phyloP scores from a whole-genome alignment of 2,888 invertebrate genomes.

The Drosophila incognita region DNA sequence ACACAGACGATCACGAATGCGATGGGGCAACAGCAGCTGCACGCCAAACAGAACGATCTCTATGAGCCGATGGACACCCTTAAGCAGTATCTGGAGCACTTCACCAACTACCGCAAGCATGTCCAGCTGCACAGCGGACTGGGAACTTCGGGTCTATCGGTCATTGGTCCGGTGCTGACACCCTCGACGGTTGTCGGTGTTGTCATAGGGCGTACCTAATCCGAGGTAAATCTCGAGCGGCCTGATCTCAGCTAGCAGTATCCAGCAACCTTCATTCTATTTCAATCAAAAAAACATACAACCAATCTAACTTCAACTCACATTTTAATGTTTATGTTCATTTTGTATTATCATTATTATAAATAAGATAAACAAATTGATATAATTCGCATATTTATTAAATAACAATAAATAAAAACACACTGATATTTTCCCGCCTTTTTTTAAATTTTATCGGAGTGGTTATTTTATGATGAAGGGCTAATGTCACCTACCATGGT shows the following conservation, averaged over 20 bases:
- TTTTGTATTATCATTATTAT: constrained; percentile 31
- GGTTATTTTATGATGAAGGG: neutral
- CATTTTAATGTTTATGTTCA: constrained; percentile 7
- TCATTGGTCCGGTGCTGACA: constrained; percentile 27
- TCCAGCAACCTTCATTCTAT: constrained; percentile 2
- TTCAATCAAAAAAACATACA: neutral
- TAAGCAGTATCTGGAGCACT: constrained; percentile 97
- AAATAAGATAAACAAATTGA: no score
- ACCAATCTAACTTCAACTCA: neutral
- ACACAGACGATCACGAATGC: constrained; percentile 81
- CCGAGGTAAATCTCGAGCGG: constrained; percentile 69
- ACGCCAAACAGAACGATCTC: constrained; percentile 82
- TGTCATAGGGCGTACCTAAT: constrained; percentile 61
- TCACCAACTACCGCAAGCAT: constrained; percentile 93
- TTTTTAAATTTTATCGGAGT: neutral
- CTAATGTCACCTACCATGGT: neutral
- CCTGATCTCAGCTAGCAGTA: constrained; percentile 47
- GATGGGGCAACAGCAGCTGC: constrained; percentile 81
- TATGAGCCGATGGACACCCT: constrained; percentile 97
- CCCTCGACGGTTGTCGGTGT: constrained; percentile 33
- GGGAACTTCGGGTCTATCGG: constrained; percentile 25
- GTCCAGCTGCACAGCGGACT: constrained; percentile 61
- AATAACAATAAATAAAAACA: no score
- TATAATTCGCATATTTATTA: no score
- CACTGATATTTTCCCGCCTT: neutral